A percentile compares a stretch with the other conserved stretches of the same genome.
Evolutionary conservation across 2,113 vertebrate genomes (phyloP).

Genomic region (Regulus satrapa): DNA sequence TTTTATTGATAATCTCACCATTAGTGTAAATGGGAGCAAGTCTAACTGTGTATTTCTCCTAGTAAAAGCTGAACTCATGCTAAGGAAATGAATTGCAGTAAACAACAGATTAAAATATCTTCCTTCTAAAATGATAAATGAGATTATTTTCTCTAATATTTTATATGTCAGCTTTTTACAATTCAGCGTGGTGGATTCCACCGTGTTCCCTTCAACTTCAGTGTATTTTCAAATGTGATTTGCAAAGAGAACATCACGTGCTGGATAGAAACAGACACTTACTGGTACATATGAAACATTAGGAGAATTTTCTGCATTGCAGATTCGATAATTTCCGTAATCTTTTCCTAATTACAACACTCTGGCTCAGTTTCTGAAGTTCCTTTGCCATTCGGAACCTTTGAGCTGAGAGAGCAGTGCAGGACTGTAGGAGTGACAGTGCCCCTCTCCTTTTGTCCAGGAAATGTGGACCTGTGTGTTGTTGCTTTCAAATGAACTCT

Average conservation of each 20-base stretch:
- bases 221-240: neutral
- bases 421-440: neutral
- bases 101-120: neutral
- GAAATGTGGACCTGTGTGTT: neutral
- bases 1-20: neutral
- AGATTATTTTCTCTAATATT: neutral
- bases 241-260: neutral
- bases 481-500: neutral
- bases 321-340: neutral
- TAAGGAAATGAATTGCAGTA: slow-evolving; percentile 1
- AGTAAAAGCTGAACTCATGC: slow-evolving; percentile 11
- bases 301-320: neutral
- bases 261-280: neutral
- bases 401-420: neutral
- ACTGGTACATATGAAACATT: neutral
- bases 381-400: neutral
- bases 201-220: neutral
- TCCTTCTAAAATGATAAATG: neutral
- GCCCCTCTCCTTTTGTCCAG: neutral
- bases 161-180: neutral
- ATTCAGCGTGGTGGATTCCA: neutral
- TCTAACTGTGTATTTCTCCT: neutral
- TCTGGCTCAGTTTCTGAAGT: neutral
- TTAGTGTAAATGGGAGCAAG: neutral
- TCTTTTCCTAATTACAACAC: neutral